These are phyloP conservation scores for Silurus asotus DNA, from an alignment of 2,113 vertebrate genomes.

Conservation along the genomic window DNA sequence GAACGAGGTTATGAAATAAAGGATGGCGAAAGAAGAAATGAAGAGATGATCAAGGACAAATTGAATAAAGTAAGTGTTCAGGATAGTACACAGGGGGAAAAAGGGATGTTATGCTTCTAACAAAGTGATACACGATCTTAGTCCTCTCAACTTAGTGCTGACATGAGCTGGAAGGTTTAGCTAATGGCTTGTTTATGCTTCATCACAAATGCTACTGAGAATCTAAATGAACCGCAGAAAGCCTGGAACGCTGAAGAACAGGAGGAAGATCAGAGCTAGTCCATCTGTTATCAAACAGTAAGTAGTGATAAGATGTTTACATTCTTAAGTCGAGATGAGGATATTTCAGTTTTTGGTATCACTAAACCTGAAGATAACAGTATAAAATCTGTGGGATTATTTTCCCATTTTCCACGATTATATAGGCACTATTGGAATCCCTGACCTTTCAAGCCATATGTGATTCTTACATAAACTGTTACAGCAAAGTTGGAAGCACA, in stretches of 20 bases:
- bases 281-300: not conserved
- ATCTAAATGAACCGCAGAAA: not conserved
- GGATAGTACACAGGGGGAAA: not conserved
- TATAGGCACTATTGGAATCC: too few relatives aligned
- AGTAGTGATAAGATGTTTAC: not conserved
- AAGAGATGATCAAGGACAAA: not conserved
- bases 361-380: not conserved
- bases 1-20: not conserved
- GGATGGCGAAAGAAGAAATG: not conserved
- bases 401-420: too few relatives aligned
- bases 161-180: conserved; percentile 16
- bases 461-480: too few relatives aligned
- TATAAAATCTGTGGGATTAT: not conserved
- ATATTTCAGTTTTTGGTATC: not conserved
- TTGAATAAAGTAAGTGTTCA: not conserved
- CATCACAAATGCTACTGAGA: not conserved
- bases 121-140: not conserved
- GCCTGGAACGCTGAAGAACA: not conserved
- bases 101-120: not conserved
- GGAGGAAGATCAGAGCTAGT: not conserved
- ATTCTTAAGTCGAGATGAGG: not conserved
- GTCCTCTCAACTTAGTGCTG: conserved; percentile 25
- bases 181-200: not conserved
- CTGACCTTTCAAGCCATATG: too few relatives aligned
- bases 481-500: too few relatives aligned